These are phyloP conservation scores for Parasteatoda tepidariorum DNA, from an alignment of 1,140 invertebrate genomes.

Conservation along the genomic window DNA sequence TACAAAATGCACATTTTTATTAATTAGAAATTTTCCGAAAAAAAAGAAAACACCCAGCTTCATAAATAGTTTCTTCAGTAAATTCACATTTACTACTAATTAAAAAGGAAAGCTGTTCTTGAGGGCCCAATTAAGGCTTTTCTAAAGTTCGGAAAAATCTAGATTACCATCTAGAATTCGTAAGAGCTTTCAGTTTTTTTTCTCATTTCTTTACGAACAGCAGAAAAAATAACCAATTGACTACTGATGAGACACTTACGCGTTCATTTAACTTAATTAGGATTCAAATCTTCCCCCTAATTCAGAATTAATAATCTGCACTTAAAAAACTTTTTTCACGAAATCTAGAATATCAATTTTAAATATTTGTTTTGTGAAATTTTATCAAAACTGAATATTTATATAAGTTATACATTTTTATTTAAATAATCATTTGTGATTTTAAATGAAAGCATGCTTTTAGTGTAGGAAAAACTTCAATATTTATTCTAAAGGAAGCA, in stretches of 20 bases:
- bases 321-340: not conserved
- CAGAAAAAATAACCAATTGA: not conserved
- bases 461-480: too few relatives aligned
- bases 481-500: too few relatives aligned
- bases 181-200: not conserved
- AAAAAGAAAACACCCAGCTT: not conserved
- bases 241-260: not conserved
- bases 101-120: not conserved
- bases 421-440: too few relatives aligned
- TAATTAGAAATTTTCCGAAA: not conserved
- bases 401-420: too few relatives aligned
- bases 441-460: too few relatives aligned
- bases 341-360: too few relatives aligned
- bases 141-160: not conserved
- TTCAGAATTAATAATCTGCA: not conserved
- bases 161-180: not conserved
- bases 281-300: not conserved
- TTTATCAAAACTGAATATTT: too few relatives aligned
- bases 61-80: not conserved
- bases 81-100: not conserved
- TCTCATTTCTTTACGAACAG: not conserved
- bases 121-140: not conserved
- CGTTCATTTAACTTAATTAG: not conserved
- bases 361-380: too few relatives aligned
- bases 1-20: not conserved